A percentile compares a stretch with the other conserved stretches of the same genome.
Conservation (phyloP, 2,113 vertebrate species). For the Rhinoptilus africanus region DNA sequence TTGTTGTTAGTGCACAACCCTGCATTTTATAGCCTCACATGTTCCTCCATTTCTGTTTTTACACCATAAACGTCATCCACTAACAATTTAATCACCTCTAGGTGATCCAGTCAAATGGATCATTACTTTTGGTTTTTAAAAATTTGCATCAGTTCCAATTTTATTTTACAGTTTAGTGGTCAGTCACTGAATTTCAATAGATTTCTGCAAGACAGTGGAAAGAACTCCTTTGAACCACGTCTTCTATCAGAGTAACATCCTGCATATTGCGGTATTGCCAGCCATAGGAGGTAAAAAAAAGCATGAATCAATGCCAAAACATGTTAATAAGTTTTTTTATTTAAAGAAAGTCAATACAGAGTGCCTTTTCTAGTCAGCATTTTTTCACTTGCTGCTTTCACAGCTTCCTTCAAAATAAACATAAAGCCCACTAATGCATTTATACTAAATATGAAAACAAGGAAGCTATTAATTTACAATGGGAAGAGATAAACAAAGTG, state of each 20-base stretch:
- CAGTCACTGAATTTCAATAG: not conserved
- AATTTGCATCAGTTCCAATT: not conserved
- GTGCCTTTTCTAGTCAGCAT: not conserved
- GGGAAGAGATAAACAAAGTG: not conserved
- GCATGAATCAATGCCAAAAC: not conserved
- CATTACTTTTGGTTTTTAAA: not conserved
- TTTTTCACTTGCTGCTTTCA: not conserved
- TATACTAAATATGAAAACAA: not conserved
- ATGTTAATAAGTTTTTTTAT: not conserved
- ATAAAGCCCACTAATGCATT: not conserved
- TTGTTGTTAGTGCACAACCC: not conserved
- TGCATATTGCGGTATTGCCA: not conserved
- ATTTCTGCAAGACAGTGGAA: not conserved
- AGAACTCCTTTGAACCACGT: not conserved
- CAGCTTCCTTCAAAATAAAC: not conserved
- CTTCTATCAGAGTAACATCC: not conserved
- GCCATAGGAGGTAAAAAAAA: not conserved
- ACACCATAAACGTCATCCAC: not conserved
- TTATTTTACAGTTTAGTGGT: not conserved
- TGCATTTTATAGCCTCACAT: not conserved
- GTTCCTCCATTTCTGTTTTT: not conserved
- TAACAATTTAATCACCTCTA: not conserved
- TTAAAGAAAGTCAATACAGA: not conserved
- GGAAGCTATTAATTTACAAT: not conserved
- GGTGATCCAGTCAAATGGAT: not conserved